Percentiles rank a stretch among this genome's conserved stretches.
Conservation (phyloP, 2,888 invertebrate genomes). For the Amorpha juglandis region DNA sequence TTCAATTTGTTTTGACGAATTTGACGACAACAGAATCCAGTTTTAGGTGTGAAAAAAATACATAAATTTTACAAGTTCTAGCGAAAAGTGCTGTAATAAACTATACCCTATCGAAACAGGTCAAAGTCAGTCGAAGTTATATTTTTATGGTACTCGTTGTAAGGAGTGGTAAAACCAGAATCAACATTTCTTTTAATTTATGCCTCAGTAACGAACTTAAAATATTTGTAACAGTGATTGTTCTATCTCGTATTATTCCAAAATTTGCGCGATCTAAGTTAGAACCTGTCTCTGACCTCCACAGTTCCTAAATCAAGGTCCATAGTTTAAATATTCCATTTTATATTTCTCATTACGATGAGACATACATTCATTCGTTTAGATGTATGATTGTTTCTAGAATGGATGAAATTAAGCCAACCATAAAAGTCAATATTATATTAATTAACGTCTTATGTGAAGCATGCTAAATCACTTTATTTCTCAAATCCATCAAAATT, state of each 20-base stretch:
- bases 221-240: no score
- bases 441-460: no score
- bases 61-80: background rate
- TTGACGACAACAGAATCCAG: background rate
- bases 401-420: background rate
- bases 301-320: no score
- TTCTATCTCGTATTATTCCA: no score
- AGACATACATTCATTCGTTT: no score
- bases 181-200: background rate
- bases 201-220: background rate
- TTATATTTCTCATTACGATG: no score
- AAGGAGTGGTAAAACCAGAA: background rate
- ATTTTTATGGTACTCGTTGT: background rate
- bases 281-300: no score
- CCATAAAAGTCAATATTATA: background rate
- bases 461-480: background rate
- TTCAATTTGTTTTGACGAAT: slow-evolving; percentile 13
- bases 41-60: slow-evolving; percentile 17
- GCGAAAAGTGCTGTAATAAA: background rate
- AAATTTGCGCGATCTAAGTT: no score
- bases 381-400: background rate
- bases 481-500: background rate
- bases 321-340: no score
- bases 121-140: background rate
- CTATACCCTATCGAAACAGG: background rate